Evolutionary conservation across 2,797 vertebrate genomes (phyloP), one percentile per base, ranked within the genome.

Genomic region (Halcyon chelicuti): DNA sequence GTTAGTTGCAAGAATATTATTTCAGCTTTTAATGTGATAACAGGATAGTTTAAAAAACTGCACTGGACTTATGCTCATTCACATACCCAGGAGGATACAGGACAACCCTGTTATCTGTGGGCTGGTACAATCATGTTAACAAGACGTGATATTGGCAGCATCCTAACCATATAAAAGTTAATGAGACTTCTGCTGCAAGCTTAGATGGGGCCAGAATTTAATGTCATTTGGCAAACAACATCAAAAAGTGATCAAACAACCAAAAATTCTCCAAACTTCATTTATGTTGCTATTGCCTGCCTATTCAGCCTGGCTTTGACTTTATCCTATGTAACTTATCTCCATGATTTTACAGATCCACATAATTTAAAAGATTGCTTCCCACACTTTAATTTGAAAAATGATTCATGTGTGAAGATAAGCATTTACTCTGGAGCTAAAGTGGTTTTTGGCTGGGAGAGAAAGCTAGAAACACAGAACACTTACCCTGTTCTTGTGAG

Each of bases 351-450:
- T 94, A 74, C 28, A 94, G 79, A 86, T 52, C 20, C 39, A 90
- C 20, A 60, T 81, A 91, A 81, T 93, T 66, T 33, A 70, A 80
- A 82, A 66, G 58, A 86, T 49, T 72, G 9, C 35, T 93, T 87
- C 63, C 46, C 72, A 83, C 46, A 58, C 33, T 92, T 86, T 22
- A 79, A 63, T 88, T 92, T 89, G 65, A 86, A 90, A 94, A 91
- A 33, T 76, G 1, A 89, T 83, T 94, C 42, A 46, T 73, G 60
- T 67, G 47, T 35, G 86, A 94, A 95, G 58, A 83, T 86, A 86
- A 82, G 13, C 33, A 89, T 89, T 88, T 83, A 70, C 23, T 46
- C 83, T 39, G 39, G 20, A 78, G 46, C 42, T 22, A 60, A 89
- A 10, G 29, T 49, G 29, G 66, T 1, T 86, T 74, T 85, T 55